These are phyloP conservation scores for Ondatra zibethicus DNA, from an alignment of 2,113 vertebrate genomes.

Conservation along the genomic window DNA sequence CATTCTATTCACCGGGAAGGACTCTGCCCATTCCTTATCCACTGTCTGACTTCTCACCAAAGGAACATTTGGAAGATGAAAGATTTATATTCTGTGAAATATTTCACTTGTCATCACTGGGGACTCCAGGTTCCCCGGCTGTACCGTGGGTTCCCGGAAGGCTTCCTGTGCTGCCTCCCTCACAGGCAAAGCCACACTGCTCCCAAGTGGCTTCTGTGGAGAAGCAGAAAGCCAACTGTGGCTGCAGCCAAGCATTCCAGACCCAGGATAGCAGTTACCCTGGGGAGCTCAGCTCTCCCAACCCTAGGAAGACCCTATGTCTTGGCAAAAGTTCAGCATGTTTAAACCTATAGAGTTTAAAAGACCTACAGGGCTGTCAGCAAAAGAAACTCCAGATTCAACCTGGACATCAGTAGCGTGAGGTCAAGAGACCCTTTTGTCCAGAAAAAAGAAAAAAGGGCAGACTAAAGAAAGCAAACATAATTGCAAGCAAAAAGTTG, in stretches of 20 bases:
- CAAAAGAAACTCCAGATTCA: conserved; percentile 30
- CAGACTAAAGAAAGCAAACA: background rate
- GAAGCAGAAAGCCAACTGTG: conserved; percentile 76
- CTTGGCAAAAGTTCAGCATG: background rate
- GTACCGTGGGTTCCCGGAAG: conserved; percentile 82
- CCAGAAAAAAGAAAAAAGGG: background rate
- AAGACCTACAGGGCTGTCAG: background rate
- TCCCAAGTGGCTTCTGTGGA: conserved; percentile 88
- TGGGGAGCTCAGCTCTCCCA: background rate
- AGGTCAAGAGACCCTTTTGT: background rate
- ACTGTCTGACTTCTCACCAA: conserved; percentile 86
- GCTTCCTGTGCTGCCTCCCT: conserved; percentile 67
- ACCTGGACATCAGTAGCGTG: background rate
- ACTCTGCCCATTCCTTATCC: conserved; percentile 78
- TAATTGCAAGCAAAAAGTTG: background rate
- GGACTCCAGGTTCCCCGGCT: conserved; percentile 80
- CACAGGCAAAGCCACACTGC: conserved; percentile 90
- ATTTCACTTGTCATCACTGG: conserved; percentile 87
- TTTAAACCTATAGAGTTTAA: background rate
- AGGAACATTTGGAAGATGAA: conserved; percentile 87
- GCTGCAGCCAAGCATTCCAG: background rate
- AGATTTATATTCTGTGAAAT: conserved; percentile 89
- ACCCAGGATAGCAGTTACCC: background rate
- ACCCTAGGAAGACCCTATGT: background rate
- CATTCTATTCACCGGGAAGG: conserved; percentile 79